phyloP scores from a whole-genome alignment of 2,797 vertebrate species.

The Novumbra hubbsi region DNA sequence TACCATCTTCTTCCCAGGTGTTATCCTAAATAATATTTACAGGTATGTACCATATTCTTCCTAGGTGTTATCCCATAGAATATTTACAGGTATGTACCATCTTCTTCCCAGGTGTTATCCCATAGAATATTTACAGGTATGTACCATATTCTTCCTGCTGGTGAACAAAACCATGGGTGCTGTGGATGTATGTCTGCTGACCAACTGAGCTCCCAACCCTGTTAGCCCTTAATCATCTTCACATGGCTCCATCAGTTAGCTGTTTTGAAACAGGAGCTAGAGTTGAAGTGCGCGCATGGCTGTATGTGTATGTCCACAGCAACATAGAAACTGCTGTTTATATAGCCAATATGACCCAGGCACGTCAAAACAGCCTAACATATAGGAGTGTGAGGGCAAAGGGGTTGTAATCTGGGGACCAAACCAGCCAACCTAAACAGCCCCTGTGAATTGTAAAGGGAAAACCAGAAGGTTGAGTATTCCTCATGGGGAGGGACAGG shows the following conservation, averaged over 20 bases:
- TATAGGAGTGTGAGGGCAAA: neutral
- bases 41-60: too few species aligned
- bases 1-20: too few species aligned
- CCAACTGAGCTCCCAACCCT: neutral
- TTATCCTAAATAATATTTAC: too few species aligned
- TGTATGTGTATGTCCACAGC: slow-evolving; percentile 17
- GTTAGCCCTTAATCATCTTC: neutral
- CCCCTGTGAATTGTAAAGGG: neutral
- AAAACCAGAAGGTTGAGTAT: slow-evolving; percentile 10
- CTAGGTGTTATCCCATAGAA: too few species aligned
- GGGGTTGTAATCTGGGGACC: neutral
- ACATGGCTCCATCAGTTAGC: slow-evolving; percentile 31
- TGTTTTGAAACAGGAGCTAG: slow-evolving; percentile 19
- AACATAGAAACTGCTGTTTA: slow-evolving; percentile 33
- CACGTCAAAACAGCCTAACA: neutral
- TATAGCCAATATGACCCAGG: neutral
- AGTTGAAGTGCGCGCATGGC: neutral
- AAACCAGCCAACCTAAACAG: neutral
- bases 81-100: too few species aligned
- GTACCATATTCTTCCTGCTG: too few species aligned
- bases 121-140: too few species aligned
- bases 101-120: too few species aligned
- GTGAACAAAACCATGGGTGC: too few species aligned
- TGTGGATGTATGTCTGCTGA: too few species aligned
- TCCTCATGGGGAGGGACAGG: slow-evolving; percentile 47